phyloP scores from a whole-genome alignment of 2,113 vertebrate genomes.

The Lutjanus erythropterus region DNA sequence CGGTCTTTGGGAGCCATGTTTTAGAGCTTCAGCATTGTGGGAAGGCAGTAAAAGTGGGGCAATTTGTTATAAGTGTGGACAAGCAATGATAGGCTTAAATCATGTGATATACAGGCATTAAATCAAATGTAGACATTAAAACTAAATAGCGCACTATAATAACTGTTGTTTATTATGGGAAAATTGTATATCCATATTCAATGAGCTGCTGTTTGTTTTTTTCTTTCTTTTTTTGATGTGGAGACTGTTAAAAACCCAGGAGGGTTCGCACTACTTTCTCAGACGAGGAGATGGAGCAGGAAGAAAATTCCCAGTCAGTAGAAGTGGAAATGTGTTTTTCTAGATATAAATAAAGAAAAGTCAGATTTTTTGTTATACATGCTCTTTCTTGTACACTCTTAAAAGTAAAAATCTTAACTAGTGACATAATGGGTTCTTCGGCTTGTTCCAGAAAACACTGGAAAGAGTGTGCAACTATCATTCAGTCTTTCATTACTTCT shows the following conservation, averaged over 20 bases:
- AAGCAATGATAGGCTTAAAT: slow-evolving; percentile 58
- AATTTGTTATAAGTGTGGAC: slow-evolving; percentile 57
- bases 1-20: slow-evolving; percentile 66
- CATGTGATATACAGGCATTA: slow-evolving; percentile 10
- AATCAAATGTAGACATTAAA: slow-evolving; percentile 40
- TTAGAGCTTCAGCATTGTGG: slow-evolving; percentile 57
- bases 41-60: slow-evolving; percentile 60
- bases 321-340: slow-evolving; percentile 16
- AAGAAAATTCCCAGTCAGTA: slow-evolving; percentile 2
- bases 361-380: not conserved
- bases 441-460: too few species aligned
- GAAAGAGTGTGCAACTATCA: not conserved
- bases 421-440: too few species aligned
- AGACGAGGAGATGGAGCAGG: slow-evolving; percentile 8
- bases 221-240: not conserved
- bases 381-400: not conserved
- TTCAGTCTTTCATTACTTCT: slow-evolving; percentile 18
- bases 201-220: slow-evolving; percentile 3
- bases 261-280: not conserved
- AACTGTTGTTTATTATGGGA: slow-evolving; percentile 2
- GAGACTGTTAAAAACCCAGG: slow-evolving; percentile 7
- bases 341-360: not conserved
- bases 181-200: not conserved
- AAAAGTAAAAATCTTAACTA: too few species aligned
- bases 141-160: not conserved